These are phyloP conservation scores for Diploscapter pachys DNA, from an alignment of 1,140 invertebrate species.

Conservation along the genomic window DNA sequence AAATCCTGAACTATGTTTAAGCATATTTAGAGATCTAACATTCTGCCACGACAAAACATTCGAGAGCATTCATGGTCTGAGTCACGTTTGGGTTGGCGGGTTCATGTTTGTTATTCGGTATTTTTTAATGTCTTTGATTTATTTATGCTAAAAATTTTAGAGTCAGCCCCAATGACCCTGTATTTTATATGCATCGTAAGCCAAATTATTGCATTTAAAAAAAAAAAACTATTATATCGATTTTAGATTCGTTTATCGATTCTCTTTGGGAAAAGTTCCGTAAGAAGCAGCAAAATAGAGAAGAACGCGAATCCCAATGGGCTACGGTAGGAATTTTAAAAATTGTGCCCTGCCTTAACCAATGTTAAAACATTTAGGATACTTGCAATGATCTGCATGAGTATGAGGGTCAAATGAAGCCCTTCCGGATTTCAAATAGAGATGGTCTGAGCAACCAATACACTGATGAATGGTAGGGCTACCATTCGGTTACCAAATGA, in stretches of 20 bases:
- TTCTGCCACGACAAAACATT: constrained; percentile 60
- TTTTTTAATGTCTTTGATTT: constrained; percentile 42
- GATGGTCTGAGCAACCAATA: constrained; percentile 58
- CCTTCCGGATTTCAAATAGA: constrained; percentile 51
- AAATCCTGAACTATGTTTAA: background rate
- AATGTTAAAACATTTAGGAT: constrained; percentile 42
- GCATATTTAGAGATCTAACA: constrained; percentile 44
- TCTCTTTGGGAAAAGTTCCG: constrained; percentile 60
- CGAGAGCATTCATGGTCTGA: constrained; percentile 57
- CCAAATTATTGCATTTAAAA: too few relatives aligned
- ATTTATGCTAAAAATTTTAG: background rate
- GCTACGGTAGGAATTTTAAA: constrained; percentile 40
- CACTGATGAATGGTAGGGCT: constrained; percentile 44
- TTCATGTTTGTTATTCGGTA: constrained; percentile 59
- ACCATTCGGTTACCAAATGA: background rate
- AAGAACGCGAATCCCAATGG: constrained; percentile 52
- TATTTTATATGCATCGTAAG: constrained; percentile 56
- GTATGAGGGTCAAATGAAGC: constrained; percentile 54
- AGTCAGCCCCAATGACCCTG: constrained; percentile 41
- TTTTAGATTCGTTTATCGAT: constrained; percentile 57
- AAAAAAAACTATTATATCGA: too few relatives aligned
- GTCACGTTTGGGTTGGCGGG: constrained; percentile 58
- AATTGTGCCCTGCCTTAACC: background rate
- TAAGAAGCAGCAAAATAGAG: constrained; percentile 47
- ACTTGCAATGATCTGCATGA: constrained; percentile 48